A percentile compares a stretch with the other conserved stretches of the same genome.
These are phyloP conservation scores for Oscheius sp. DNA, from an alignment of 1,140 invertebrate species.

Conservation along the genomic window DNA sequence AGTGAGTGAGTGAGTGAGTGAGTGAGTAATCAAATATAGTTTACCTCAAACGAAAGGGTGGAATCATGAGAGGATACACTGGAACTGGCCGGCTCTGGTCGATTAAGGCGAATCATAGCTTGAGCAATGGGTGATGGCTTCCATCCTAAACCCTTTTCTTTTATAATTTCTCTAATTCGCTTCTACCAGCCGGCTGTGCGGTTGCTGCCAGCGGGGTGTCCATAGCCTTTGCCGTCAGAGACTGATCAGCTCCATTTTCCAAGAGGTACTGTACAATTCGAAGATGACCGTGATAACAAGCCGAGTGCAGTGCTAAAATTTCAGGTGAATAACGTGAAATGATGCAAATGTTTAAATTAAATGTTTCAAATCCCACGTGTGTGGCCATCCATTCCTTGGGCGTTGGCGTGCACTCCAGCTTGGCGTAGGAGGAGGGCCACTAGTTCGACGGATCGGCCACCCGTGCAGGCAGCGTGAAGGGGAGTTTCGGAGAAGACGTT, in stretches of 20 bases:
- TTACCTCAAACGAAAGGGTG: conserved; percentile 43
- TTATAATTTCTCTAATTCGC: not conserved
- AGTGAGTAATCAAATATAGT: no score
- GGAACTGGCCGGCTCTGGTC: conserved; percentile 18
- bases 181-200: not conserved
- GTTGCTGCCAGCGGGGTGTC: conserved; percentile 3
- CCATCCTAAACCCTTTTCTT: not conserved
- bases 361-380: no score
- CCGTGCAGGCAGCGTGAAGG: conserved; percentile 64
- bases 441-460: conserved; percentile 63
- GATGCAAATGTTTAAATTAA: no score
- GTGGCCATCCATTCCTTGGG: conserved; percentile 65
- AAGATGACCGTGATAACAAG: conserved; percentile 65
- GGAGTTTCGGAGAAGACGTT: conserved; percentile 66
- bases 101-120: conserved; percentile 23
- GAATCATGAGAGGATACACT: conserved; percentile 41
- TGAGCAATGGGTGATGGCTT: conserved; percentile 18
- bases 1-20: conserved; percentile 7
- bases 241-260: conserved; percentile 65
- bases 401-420: conserved; percentile 63
- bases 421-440: conserved; percentile 64
- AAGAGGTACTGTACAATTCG: conserved; percentile 64
- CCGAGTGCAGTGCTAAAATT: conserved; percentile 64
- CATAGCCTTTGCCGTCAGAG: conserved; percentile 60
- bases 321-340: not conserved